Percentiles rank a stretch among this genome's conserved stretches.
Evolutionary conservation across 2,888 invertebrate species (phyloP).

Genomic region (Pherbina coryleti): DNA sequence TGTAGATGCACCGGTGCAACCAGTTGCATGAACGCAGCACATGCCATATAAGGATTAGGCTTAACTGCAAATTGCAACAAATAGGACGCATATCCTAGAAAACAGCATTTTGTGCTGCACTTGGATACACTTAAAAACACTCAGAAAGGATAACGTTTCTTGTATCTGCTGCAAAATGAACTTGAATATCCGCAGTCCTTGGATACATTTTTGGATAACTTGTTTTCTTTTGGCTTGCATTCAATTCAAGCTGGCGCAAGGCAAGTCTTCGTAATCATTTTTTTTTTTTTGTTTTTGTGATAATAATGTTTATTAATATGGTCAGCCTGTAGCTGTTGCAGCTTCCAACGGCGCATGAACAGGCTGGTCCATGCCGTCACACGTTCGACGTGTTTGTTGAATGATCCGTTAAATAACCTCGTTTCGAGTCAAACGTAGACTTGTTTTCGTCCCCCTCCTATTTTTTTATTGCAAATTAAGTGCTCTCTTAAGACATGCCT

Average conservation of each 20-base stretch:
- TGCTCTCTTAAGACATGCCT: background rate
- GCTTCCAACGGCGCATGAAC: background rate
- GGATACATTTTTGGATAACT: conserved; percentile 1
- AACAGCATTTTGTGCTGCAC: too few relatives aligned
- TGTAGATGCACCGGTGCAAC: conserved; percentile 23
- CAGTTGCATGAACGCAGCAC: conserved; percentile 16
- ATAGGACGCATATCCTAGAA: background rate
- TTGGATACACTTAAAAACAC: background rate
- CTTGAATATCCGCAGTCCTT: background rate
- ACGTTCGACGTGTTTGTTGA: conserved; percentile 39
- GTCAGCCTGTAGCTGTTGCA: background rate
- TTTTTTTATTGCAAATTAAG: conserved; percentile 11
- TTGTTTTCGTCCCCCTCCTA: conserved; percentile 8
- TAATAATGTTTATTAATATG: background rate
- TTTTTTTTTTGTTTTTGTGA: background rate
- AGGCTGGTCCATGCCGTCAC: background rate
- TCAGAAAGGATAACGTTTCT: background rate
- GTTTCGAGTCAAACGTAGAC: conserved; percentile 44
- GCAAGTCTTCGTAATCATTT: conserved; percentile 22
- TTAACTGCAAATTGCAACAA: background rate
- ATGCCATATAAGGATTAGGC: conserved; percentile 10
- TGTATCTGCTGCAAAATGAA: conserved; percentile 1
- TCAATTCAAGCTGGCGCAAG: conserved; percentile 26
- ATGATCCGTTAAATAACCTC: conserved; percentile 57
- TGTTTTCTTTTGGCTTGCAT: conserved; percentile 24